Percentiles rank a stretch among this genome's conserved stretches.
These are phyloP conservation scores for Chionomys nivalis DNA, from an alignment of 2,113 vertebrate genomes.

Conservation along the genomic window DNA sequence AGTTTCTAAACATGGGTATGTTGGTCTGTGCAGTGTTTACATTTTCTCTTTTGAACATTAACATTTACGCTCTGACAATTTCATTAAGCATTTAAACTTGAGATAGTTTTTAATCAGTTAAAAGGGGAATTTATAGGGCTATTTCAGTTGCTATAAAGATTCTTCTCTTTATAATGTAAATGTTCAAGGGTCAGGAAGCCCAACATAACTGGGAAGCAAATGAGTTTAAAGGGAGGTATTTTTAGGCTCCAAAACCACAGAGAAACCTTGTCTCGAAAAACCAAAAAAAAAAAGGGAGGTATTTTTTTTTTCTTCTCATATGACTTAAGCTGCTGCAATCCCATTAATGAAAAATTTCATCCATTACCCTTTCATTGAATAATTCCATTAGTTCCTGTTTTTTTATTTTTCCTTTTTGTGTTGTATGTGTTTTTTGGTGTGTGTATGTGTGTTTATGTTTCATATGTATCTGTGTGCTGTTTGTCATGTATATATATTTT, in stretches of 20 bases:
- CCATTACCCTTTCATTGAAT: background rate
- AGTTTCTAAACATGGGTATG: background rate
- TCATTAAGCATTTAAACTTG: constrained; percentile 67
- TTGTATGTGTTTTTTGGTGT: background rate
- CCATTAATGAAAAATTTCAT: constrained; percentile 54
- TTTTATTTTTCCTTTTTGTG: background rate
- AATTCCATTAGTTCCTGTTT: background rate
- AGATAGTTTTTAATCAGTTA: constrained; percentile 68
- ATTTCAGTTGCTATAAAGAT: constrained; percentile 60
- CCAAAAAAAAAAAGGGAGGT: too few species aligned
- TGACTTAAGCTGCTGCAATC: constrained; percentile 48
- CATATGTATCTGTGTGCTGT: background rate
- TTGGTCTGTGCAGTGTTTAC: constrained; percentile 14
- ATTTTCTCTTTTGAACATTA: constrained; percentile 59
- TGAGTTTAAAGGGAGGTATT: constrained; percentile 66
- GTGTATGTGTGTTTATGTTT: too few species aligned
- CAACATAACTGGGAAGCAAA: constrained; percentile 60
- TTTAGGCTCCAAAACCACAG: too few species aligned
- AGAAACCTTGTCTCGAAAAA: too few species aligned
- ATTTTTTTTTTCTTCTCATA: constrained; percentile 20
- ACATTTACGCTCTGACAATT: constrained; percentile 62
- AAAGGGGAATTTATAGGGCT: constrained; percentile 64
- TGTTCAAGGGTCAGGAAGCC: constrained; percentile 57
- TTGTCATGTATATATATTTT: background rate
- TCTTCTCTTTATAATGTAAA: constrained; percentile 54